Evolutionary conservation across 2,888 invertebrate species (phyloP).

Genomic region (Drosophila falleni): DNA sequence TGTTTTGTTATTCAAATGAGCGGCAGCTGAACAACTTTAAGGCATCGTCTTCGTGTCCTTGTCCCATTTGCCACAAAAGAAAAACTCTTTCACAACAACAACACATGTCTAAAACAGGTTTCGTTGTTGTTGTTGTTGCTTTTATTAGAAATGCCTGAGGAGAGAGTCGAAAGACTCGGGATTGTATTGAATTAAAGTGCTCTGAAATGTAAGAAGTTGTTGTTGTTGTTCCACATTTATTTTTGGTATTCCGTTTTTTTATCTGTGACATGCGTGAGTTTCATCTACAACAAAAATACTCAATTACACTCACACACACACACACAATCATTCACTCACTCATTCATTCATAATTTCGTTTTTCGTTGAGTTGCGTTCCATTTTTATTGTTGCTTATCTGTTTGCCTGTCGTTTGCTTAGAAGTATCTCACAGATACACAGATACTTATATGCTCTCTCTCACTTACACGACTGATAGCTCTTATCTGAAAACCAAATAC

Average conservation of each 20-base stretch:
- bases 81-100: constrained; percentile 32
- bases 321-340: constrained; percentile 36
- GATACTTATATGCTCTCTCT: constrained; percentile 7
- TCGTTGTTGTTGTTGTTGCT: constrained; percentile 25
- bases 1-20: constrained; percentile 70
- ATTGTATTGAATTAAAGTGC: constrained; percentile 42
- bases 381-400: constrained; percentile 42
- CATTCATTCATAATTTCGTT: constrained; percentile 55
- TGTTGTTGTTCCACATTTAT: constrained; percentile 23
- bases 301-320: constrained; percentile 9
- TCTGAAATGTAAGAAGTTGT: constrained; percentile 9
- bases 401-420: constrained; percentile 17
- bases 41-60: constrained; percentile 61
- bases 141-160: constrained; percentile 32
- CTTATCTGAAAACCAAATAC: constrained; percentile 40
- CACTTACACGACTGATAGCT: constrained; percentile 32
- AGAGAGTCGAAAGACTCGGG: constrained; percentile 26
- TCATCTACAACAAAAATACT: constrained; percentile 22
- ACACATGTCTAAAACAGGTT: constrained; percentile 40
- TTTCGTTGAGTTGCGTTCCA: constrained; percentile 39
- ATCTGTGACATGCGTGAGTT: constrained; percentile 43
- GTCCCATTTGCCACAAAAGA: constrained; percentile 71
- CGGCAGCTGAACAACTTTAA: constrained; percentile 53
- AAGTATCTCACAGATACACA: constrained; percentile 51
- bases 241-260: constrained; percentile 36